These are phyloP conservation scores for Ceratina japonica DNA, from an alignment of 1,140 invertebrate species.

Conservation along the genomic window DNA sequence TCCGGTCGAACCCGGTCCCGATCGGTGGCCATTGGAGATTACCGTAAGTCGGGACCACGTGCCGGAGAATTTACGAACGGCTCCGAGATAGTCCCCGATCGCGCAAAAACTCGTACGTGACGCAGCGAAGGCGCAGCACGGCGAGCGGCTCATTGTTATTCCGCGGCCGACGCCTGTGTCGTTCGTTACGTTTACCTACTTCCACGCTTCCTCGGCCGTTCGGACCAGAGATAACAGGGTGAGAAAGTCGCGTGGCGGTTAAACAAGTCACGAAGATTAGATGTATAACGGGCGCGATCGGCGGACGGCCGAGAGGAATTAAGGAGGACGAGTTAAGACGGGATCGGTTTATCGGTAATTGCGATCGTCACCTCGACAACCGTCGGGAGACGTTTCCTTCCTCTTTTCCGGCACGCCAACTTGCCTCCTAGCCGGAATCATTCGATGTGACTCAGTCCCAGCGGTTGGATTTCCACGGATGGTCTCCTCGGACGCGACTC, in stretches of 20 bases:
- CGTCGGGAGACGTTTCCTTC: constrained; percentile 39
- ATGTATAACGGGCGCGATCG: too few species aligned
- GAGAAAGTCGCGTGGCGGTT: neutral
- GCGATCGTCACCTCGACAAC: constrained; percentile 41
- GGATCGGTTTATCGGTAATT: constrained; percentile 48
- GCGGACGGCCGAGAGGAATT: constrained; percentile 9
- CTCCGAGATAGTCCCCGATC: neutral
- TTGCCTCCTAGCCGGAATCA: neutral
- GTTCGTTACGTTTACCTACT: constrained; percentile 49
- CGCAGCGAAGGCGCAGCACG: neutral
- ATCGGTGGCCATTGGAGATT: too few species aligned
- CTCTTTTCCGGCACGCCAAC: constrained; percentile 32
- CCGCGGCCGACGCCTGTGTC: constrained; percentile 16
- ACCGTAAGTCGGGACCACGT: neutral
- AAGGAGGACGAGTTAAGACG: constrained; percentile 5
- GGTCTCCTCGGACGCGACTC: constrained; percentile 22
- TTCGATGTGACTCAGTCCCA: constrained; percentile 23
- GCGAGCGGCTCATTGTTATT: constrained; percentile 46
- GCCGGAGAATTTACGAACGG: neutral
- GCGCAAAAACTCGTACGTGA: constrained; percentile 36
- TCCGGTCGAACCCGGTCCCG: too few species aligned
- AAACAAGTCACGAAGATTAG: neutral
- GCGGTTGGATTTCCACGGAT: constrained; percentile 21
- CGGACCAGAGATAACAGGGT: constrained; percentile 12
- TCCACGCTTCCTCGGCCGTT: constrained; percentile 23